Conservation (phyloP, 2,888 invertebrate genomes). For the Ormyrus nitidulus region DNA sequence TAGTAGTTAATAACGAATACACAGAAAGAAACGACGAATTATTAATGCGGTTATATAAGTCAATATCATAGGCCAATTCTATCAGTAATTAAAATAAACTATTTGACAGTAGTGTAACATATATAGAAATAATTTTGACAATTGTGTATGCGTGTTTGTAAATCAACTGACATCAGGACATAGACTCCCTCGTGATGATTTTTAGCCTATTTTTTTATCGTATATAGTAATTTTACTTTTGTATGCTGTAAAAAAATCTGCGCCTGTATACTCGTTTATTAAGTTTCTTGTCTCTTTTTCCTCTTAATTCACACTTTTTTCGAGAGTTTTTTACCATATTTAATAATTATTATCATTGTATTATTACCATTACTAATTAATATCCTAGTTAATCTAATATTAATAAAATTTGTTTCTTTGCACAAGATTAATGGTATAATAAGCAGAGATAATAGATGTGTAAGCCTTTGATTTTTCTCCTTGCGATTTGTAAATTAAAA, state of each 20-base stretch:
- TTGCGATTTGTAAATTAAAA: slow-evolving; percentile 49
- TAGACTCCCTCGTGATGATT: slow-evolving; percentile 62
- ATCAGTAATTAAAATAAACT: slow-evolving; percentile 55
- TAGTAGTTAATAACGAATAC: slow-evolving; percentile 56
- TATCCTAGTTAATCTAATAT: slow-evolving; percentile 10
- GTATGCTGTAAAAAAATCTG: slow-evolving; percentile 51
- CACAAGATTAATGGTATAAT: slow-evolving; percentile 52
- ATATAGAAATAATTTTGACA: slow-evolving; percentile 55
- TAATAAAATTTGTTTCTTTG: slow-evolving; percentile 45
- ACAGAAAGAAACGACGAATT: slow-evolving; percentile 55
- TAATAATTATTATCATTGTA: slow-evolving; percentile 17
- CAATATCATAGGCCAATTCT: slow-evolving; percentile 57
- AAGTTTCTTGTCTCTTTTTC: slow-evolving; percentile 55
- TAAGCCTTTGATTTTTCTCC: slow-evolving; percentile 49
- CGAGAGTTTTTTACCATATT: slow-evolving; percentile 22
- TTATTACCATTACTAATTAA: slow-evolving; percentile 44
- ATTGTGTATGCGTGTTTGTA: slow-evolving; percentile 65
- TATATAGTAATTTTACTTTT: slow-evolving; percentile 58
- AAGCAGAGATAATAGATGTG: slow-evolving; percentile 56
- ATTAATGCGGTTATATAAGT: slow-evolving; percentile 56
- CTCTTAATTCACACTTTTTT: slow-evolving; percentile 55
- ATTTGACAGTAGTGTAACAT: slow-evolving; percentile 57
- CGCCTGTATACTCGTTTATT: slow-evolving; percentile 50
- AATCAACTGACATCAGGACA: slow-evolving; percentile 63
- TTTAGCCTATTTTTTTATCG: slow-evolving; percentile 62